These are phyloP conservation scores for Colaptes auratus DNA, from an alignment of 2,113 vertebrate species.

Conservation along the genomic window DNA sequence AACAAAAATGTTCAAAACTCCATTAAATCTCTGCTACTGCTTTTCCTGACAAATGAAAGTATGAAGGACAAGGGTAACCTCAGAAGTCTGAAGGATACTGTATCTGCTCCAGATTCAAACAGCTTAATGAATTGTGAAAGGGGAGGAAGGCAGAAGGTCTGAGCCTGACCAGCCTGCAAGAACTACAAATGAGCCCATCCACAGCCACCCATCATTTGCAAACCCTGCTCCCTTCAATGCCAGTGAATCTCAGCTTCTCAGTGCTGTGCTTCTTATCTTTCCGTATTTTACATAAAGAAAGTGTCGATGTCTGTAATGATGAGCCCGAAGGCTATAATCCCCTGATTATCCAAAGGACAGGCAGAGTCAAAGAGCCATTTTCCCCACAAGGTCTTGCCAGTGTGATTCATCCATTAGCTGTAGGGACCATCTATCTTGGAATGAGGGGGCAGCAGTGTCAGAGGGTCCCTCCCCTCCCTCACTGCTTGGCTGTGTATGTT, in stretches of 20 bases:
- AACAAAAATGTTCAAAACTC: conserved; percentile 38
- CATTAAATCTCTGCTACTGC: conserved; percentile 30
- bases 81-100: conserved; percentile 46
- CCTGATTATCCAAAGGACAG: neutral
- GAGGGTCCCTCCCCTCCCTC: neutral
- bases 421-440: neutral
- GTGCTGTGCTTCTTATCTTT: conserved; percentile 8
- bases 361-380: neutral
- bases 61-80: conserved; percentile 21
- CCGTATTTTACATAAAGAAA: neutral
- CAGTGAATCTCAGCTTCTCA: neutral
- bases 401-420: neutral
- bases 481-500: neutral
- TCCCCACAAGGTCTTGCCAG: neutral
- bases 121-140: conserved; percentile 17
- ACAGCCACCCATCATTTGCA: conserved; percentile 22
- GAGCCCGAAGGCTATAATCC: conserved; percentile 9
- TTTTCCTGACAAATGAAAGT: neutral
- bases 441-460: conserved; percentile 10
- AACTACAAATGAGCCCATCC: conserved; percentile 9
- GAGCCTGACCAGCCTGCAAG: neutral
- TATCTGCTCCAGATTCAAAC: conserved; percentile 29
- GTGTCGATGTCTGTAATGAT: conserved; percentile 10
- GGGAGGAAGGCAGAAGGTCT: conserved; percentile 21
- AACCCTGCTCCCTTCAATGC: neutral